Conservation (phyloP, 2,888 invertebrate species). For the Drosophila basisetae region DNA sequence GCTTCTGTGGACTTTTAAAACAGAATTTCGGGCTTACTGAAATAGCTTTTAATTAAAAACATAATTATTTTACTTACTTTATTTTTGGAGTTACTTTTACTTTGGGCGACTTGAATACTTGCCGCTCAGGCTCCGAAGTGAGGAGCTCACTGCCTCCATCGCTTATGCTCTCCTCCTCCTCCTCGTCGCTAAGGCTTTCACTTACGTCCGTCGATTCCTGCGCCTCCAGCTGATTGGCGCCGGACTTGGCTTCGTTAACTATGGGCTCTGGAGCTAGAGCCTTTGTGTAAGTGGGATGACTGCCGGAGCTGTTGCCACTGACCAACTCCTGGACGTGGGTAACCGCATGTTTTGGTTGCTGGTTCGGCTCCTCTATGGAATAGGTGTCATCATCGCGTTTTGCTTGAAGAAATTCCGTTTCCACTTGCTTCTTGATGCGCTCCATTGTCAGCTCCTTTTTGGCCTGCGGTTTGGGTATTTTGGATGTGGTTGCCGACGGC, state of each 20-base stretch:
- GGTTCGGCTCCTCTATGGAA: slow-evolving; percentile 61
- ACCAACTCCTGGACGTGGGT: slow-evolving; percentile 43
- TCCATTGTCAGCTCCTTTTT: slow-evolving; percentile 49
- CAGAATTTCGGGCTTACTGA: neutral
- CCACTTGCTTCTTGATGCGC: slow-evolving; percentile 62
- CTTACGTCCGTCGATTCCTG: slow-evolving; percentile 71
- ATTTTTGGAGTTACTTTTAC: slow-evolving; percentile 21
- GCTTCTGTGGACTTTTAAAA: slow-evolving; percentile 31
- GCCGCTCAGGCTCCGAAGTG: slow-evolving; percentile 48
- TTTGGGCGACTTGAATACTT: slow-evolving; percentile 23
- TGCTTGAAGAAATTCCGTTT: slow-evolving; percentile 55
- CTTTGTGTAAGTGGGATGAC: slow-evolving; percentile 59
- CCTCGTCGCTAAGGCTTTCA: slow-evolving; percentile 67
- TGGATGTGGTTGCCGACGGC: slow-evolving; percentile 29
- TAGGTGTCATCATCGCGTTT: slow-evolving; percentile 69
- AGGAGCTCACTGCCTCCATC: slow-evolving; percentile 33
- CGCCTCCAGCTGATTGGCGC: slow-evolving; percentile 8
- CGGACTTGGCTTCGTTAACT: neutral
- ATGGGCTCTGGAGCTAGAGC: neutral
- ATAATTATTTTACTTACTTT: slow-evolving; percentile 39
- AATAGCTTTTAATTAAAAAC: neutral
- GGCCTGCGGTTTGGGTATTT: slow-evolving; percentile 62
- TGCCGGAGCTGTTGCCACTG: slow-evolving; percentile 50
- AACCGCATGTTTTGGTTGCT: slow-evolving; percentile 11
- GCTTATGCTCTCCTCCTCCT: slow-evolving; percentile 52